phyloP scores from a whole-genome alignment of 2,797 vertebrate genomes.

The Ptychadena robeensis region DNA sequence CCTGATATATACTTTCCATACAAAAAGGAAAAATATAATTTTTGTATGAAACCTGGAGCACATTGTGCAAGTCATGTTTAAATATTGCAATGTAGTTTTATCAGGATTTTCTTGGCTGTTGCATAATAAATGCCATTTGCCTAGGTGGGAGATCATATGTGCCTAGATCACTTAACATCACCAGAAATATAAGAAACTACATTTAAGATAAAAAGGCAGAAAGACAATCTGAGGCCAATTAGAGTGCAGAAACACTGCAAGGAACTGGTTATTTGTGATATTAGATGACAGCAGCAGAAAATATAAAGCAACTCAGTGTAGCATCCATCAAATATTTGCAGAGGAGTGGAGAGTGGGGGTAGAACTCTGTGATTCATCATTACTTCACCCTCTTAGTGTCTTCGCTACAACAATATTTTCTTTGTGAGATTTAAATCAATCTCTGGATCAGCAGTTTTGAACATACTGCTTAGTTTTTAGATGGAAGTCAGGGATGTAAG shows the following conservation, averaged over 20 bases:
- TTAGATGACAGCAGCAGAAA: background rate
- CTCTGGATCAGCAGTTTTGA: conserved; percentile 22
- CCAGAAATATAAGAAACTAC: too few species aligned
- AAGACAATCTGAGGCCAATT: background rate
- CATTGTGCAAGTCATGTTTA: too few species aligned
- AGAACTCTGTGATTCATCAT: conserved; percentile 24
- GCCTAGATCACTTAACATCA: too few species aligned
- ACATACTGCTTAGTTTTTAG: conserved; percentile 16
- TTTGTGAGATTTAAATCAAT: conserved; percentile 41
- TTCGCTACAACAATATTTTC: conserved; percentile 45
- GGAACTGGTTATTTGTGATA: background rate
- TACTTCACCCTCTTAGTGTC: conserved; percentile 32
- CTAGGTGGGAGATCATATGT: too few species aligned
- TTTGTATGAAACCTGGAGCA: too few species aligned
- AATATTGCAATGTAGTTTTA: too few species aligned
- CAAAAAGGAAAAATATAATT: too few species aligned
- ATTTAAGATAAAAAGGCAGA: background rate
- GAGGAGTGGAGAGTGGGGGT: conserved; percentile 50
- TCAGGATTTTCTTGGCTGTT: too few species aligned
- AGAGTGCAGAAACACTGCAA: background rate
- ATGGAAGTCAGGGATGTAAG: background rate
- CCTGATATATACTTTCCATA: too few species aligned
- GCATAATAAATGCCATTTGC: too few species aligned
- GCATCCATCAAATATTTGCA: conserved; percentile 48
- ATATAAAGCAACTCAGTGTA: conserved; percentile 31